phyloP scores from a whole-genome alignment of 2,888 invertebrate genomes.

The Xylota sylvarum region DNA sequence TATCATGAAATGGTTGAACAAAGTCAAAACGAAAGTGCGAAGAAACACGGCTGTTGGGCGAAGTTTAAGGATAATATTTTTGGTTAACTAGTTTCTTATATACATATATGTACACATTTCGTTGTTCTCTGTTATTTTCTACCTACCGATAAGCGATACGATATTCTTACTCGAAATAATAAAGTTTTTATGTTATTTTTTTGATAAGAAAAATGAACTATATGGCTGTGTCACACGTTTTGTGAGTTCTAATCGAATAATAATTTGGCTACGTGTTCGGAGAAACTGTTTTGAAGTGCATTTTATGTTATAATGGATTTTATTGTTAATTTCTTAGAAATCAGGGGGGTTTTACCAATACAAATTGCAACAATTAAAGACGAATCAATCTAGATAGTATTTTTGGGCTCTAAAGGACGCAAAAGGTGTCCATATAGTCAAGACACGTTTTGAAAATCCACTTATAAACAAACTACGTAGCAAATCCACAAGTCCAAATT shows the following conservation, averaged over 20 bases:
- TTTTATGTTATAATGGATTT: neutral
- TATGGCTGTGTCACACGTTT: conserved; percentile 14
- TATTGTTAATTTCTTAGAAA: neutral
- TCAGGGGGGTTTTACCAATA: neutral
- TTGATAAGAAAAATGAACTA: conserved; percentile 7
- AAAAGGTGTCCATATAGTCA: no score
- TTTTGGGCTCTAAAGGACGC: no score
- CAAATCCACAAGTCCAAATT: neutral
- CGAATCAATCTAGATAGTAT: no score
- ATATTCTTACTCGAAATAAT: conserved; percentile 37
- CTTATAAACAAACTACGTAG: neutral
- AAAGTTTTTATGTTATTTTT: conserved; percentile 10
- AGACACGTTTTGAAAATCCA: no score
- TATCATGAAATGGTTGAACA: conserved; percentile 83
- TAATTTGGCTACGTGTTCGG: neutral
- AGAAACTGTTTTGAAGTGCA: neutral
- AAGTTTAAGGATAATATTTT: conserved; percentile 83
- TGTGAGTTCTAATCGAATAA: neutral
- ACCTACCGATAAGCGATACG: conserved; percentile 7
- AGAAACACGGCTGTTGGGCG: conserved; percentile 81
- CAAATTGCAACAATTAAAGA: no score
- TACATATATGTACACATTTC: neutral
- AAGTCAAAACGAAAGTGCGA: conserved; percentile 79
- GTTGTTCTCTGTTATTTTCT: neutral
- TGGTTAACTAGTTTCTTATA: conserved; percentile 78